A percentile compares a stretch with the other conserved stretches of the same genome.
phyloP scores from a whole-genome alignment of 2,113 vertebrate genomes.

The Sebastes fasciatus region DNA sequence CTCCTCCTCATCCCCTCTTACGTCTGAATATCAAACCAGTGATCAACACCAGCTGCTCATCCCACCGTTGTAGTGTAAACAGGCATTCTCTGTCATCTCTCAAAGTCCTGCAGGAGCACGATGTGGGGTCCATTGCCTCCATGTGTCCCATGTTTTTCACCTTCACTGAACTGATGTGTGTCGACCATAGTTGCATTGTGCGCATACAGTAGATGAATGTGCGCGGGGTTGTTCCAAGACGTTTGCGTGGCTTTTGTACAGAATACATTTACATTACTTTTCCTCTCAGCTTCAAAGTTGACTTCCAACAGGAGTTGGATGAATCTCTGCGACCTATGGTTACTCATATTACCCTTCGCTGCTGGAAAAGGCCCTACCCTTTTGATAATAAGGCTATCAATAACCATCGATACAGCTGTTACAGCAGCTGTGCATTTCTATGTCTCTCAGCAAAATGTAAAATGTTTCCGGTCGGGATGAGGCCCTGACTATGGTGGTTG shows the following conservation, averaged over 20 bases:
- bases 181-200: background rate
- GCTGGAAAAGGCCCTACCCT: background rate
- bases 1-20: constrained; percentile 52
- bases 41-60: constrained; percentile 76
- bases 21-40: constrained; percentile 74
- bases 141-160: constrained; percentile 35
- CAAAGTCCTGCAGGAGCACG: constrained; percentile 40
- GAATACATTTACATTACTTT: background rate
- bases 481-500: too few relatives aligned
- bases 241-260: background rate
- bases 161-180: constrained; percentile 4
- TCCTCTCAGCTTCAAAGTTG: background rate
- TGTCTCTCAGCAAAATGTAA: background rate
- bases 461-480: too few relatives aligned
- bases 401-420: background rate
- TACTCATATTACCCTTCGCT: too few relatives aligned
- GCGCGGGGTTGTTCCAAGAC: too few relatives aligned
- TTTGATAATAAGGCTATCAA: background rate
- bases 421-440: background rate
- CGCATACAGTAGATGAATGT: background rate
- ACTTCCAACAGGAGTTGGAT: background rate
- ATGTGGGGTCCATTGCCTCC: constrained; percentile 65
- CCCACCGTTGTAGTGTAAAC: constrained; percentile 67
- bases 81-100: constrained; percentile 48
- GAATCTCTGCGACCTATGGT: background rate